Percentiles rank a stretch among this genome's conserved stretches.
Conservation (phyloP, 2,113 vertebrate genomes). For the Anoplopoma fimbria region DNA sequence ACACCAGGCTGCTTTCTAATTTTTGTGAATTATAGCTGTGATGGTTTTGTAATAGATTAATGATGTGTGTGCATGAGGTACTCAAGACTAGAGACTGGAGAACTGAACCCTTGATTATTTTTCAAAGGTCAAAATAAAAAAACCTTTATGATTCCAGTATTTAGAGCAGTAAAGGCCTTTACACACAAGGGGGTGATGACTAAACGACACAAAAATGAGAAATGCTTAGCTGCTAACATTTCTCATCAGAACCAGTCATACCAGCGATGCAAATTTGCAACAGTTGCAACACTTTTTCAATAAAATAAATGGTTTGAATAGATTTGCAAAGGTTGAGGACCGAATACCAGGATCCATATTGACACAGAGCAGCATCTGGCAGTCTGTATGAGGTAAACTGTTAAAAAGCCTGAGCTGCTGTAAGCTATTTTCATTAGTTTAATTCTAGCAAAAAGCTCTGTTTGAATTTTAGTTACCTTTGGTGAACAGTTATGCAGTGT, state of each 20-base stretch:
- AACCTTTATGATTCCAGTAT: neutral
- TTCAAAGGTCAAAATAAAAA: constrained; percentile 26
- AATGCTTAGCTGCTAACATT: neutral
- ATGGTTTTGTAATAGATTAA: neutral
- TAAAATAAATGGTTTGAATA: neutral
- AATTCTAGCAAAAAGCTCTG: neutral
- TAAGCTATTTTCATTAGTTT: neutral
- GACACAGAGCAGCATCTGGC: neutral
- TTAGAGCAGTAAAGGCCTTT: neutral
- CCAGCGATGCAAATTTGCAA: neutral
- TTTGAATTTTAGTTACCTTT: neutral
- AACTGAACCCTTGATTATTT: neutral
- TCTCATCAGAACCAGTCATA: neutral
- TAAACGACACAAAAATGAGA: neutral
- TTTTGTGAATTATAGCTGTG: constrained; percentile 4
- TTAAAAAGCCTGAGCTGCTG: neutral
- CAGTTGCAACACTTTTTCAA: neutral
- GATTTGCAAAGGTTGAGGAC: neutral
- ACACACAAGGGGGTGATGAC: neutral
- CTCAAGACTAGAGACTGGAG: neutral
- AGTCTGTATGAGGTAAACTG: neutral
- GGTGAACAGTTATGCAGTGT: neutral
- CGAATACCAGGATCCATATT: neutral
- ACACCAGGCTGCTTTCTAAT: neutral
- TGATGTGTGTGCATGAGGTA: neutral